Conservation (phyloP, 2,113 vertebrate species). For the Perca schrenkii region DNA sequence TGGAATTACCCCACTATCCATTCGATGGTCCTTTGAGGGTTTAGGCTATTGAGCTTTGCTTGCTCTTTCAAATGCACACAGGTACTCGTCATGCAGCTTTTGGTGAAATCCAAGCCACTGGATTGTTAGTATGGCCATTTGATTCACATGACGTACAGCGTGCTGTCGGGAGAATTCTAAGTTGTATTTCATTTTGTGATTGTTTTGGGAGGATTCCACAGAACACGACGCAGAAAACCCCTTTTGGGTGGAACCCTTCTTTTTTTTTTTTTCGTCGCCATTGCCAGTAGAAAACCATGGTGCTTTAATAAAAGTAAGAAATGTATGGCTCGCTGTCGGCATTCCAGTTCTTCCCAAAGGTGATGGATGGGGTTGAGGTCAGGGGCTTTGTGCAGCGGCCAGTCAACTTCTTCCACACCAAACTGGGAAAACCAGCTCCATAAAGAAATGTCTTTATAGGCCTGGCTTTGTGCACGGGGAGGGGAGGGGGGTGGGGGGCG, state of each 20-base stretch:
- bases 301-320: not conserved
- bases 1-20: constrained; percentile 57
- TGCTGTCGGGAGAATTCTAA: constrained; percentile 26
- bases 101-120: constrained; percentile 43
- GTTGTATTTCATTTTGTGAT: constrained; percentile 39
- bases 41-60: constrained; percentile 26
- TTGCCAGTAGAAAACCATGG: not conserved
- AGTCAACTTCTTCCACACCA: not conserved
- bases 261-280: not conserved
- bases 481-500: no score
- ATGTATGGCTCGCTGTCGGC: not conserved
- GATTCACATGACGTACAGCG: constrained; percentile 45
- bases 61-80: constrained; percentile 40
- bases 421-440: not conserved
- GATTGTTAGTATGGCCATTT: constrained; percentile 22
- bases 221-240: not conserved
- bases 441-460: no score
- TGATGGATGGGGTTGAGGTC: not conserved
- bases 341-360: not conserved
- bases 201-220: constrained; percentile 45
- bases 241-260: constrained; percentile 5
- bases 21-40: constrained; percentile 25
- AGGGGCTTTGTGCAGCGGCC: no score
- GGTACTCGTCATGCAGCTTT: constrained; percentile 50
- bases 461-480: not conserved